phyloP scores from a whole-genome alignment of 2,888 invertebrate genomes.

The Matsumyia berberina region DNA sequence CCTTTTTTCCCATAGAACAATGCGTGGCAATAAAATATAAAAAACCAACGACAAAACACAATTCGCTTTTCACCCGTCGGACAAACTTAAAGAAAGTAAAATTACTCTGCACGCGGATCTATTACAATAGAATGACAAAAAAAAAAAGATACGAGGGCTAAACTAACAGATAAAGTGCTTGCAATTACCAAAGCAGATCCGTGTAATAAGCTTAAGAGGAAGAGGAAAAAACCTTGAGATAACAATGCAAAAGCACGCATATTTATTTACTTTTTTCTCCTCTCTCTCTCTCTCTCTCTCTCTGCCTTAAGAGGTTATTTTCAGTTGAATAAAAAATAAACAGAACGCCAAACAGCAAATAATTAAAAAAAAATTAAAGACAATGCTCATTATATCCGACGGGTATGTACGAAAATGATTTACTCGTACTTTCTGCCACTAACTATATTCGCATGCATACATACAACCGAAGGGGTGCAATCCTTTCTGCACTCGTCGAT shows the following conservation, averaged over 20 bases:
- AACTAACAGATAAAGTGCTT: slow-evolving; percentile 65
- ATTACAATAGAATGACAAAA: slow-evolving; percentile 59
- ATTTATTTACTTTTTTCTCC: slow-evolving; percentile 21
- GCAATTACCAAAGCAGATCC: slow-evolving; percentile 60
- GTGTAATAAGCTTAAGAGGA: slow-evolving; percentile 51
- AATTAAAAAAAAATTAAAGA: slow-evolving; percentile 54
- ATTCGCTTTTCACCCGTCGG: slow-evolving; percentile 56
- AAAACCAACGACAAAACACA: slow-evolving; percentile 27
- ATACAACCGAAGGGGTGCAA: slow-evolving; percentile 59
- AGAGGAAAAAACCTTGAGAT: slow-evolving; percentile 5
- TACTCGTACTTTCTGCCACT: slow-evolving; percentile 74
- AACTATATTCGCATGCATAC: slow-evolving; percentile 69
- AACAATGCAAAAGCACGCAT: slow-evolving; percentile 39
- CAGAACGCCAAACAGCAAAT: slow-evolving; percentile 29
- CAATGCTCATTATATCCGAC: slow-evolving; percentile 68
- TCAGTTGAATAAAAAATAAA: slow-evolving; percentile 12
- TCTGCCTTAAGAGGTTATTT: slow-evolving; percentile 14
- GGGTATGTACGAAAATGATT: slow-evolving; percentile 76
- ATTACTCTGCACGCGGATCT: slow-evolving; percentile 36
- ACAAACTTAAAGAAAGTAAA: slow-evolving; percentile 66
- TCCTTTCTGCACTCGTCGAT: slow-evolving; percentile 61
- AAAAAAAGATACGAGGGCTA: slow-evolving; percentile 24
- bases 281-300: background rate
- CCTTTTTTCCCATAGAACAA: slow-evolving; percentile 57
- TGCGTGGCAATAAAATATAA: slow-evolving; percentile 58